Evolutionary conservation across 1,140 invertebrate genomes (phyloP), one percentile per base, ranked within the genome.

Genomic region (Diorhabda sublineata): DNA sequence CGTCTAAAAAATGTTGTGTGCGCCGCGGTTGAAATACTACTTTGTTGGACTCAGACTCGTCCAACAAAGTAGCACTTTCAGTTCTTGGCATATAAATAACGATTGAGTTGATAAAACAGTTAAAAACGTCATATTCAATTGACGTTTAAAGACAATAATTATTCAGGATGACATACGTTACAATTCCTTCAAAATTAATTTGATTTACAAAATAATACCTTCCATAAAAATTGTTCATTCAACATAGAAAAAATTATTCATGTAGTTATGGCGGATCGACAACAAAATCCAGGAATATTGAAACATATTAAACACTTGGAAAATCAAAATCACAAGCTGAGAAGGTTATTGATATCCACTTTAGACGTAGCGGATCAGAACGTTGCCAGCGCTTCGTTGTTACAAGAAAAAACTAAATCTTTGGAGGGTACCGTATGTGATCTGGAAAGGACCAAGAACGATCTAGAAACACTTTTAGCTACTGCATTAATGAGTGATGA

Each of bases 291-390:
- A 67, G 65, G 60, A 45, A 60, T 56, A 8, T 26, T 43, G 45
- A 68, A 68, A 58, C 67, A 58, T 8, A 63, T 68, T 4, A 68
- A 62, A 42, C 67, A 68, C 44, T 58, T 68, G 3, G 67, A 68
- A 68, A 63, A 62, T 11, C 67, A 68, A 43, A 68, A 68, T 26
- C 41, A 7, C 9, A 68, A 68, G 57, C 47, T 68, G 9, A 61
- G 52, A 8, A 62, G 9, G 5, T 42, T 68, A 3, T 45, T 68
- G 26, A 44, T 62, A n/a, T 42, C 60, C 42, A 58, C 67, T 7
- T 5, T 62, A 4, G 60, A 68, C 5, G 26, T 68, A 44, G 45
- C 67, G 4, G 44, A 9, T 62, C 59, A 62, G 7, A 60, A 68
- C 11, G 42, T 47, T n/a, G 5, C 41, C 2, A 47, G 61, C 3